Evolutionary conservation across 2,888 invertebrate species (phyloP).

Genomic region (Drosophila monieri): DNA sequence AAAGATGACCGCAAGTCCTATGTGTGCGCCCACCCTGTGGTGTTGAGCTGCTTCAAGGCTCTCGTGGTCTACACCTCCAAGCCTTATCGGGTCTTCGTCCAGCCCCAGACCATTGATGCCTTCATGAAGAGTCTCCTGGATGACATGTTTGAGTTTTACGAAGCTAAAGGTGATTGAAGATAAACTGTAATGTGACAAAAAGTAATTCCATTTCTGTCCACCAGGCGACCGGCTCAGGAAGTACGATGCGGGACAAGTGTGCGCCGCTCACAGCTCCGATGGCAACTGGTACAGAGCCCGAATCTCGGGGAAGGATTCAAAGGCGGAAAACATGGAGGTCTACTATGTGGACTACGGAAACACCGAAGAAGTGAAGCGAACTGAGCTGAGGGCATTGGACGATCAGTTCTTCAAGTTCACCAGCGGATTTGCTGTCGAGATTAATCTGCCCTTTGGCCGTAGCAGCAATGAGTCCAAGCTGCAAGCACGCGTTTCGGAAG

Average conservation of each 20-base stretch:
- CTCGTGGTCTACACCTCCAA: slow-evolving; percentile 86
- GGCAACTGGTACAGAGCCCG: slow-evolving; percentile 90
- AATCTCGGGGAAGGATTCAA: slow-evolving; percentile 83
- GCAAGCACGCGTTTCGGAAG: slow-evolving; percentile 46
- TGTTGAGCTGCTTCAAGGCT: slow-evolving; percentile 86
- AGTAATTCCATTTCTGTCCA: neutral
- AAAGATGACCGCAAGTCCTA: slow-evolving; percentile 82
- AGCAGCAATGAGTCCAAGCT: slow-evolving; percentile 60
- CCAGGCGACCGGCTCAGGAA: slow-evolving; percentile 81
- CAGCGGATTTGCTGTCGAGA: slow-evolving; percentile 80
- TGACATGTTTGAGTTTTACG: slow-evolving; percentile 86
- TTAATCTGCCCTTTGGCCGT: slow-evolving; percentile 79
- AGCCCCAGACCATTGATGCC: slow-evolving; percentile 85
- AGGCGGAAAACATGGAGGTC: slow-evolving; percentile 83
- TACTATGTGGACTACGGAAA: slow-evolving; percentile 90
- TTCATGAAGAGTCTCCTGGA: slow-evolving; percentile 85
- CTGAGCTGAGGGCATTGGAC: slow-evolving; percentile 85
- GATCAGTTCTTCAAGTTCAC: slow-evolving; percentile 82
- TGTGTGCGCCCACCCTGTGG: slow-evolving; percentile 87
- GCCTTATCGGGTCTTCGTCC: slow-evolving; percentile 87
- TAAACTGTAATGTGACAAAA: neutral
- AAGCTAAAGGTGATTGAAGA: slow-evolving; percentile 81
- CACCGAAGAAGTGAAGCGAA: slow-evolving; percentile 85
- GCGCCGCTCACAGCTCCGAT: slow-evolving; percentile 87
- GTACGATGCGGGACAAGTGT: slow-evolving; percentile 85